Conservation (phyloP, 2,888 invertebrate genomes). For the Tholera decimalis region DNA sequence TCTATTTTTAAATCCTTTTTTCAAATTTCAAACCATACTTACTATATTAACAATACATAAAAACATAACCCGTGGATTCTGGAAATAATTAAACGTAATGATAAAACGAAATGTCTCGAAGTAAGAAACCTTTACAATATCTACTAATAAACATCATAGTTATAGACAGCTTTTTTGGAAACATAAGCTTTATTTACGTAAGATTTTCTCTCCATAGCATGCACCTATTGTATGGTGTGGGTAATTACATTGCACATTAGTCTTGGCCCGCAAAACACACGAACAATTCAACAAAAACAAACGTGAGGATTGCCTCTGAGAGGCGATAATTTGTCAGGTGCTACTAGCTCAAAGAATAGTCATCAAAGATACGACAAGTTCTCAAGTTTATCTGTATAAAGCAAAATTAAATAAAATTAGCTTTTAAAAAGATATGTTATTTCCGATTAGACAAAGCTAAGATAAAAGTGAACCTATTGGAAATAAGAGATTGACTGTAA, state of each 20-base stretch:
- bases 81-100: background rate
- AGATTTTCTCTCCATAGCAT: constrained; percentile 19
- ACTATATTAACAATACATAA: background rate
- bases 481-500: too few relatives aligned
- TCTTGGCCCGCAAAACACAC: constrained; percentile 83
- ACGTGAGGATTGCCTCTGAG: constrained; percentile 86
- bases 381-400: too few relatives aligned
- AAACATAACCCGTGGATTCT: background rate
- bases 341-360: constrained; percentile 77
- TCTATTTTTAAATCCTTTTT: constrained; percentile 23
- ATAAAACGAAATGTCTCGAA: too few relatives aligned
- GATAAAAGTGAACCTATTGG: too few relatives aligned
- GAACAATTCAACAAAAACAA: constrained; percentile 89
- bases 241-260: constrained; percentile 85
- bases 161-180: background rate
- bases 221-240: constrained; percentile 57
- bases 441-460: background rate
- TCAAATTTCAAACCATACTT: background rate
- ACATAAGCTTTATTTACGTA: constrained; percentile 8
- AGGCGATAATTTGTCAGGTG: constrained; percentile 88
- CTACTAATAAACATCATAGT: background rate
- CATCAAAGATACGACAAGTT: constrained; percentile 24
- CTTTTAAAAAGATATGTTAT: background rate
- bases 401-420: background rate
- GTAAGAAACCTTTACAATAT: background rate